Base-by-base conservation (phyloP, 2,888 invertebrate genomes). In the Pterostichus madidus region DNA sequence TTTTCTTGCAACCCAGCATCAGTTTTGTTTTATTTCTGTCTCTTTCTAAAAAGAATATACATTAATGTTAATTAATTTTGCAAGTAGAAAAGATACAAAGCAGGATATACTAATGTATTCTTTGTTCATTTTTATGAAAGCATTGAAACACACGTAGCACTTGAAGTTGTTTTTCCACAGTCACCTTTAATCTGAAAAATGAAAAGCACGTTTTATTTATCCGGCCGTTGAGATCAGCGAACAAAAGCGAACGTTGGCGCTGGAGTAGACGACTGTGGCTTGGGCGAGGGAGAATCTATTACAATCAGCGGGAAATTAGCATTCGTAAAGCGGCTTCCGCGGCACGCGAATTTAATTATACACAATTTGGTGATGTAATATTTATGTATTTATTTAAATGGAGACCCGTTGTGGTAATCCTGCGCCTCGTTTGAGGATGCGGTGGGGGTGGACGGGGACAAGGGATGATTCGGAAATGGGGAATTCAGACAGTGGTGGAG, bases 351-450 rank as follows among this genome's bases (percentile, higher is more conserved):
- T 90, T 89, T 90, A 89, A 90, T 90, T 90, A 89, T 89, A 90
- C 89, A 89, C 89, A 89, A 89, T 89, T 89, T 89, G 87, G 88
- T 87, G 90, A 90, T 90, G 90, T 90, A 89, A 90, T 90, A 90
- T 90, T 90, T 90, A 90, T 90, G 90, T 90, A 90, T 90, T 90
- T 90, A 90, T 90, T 90, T 90, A 90, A 90, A 90, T 90, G 89
- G 88, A 64, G 64, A 76, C 76, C 75, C 83, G 61, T 77, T 87
- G 89, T 90, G 90, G 90, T 90, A 90, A 90, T 90, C 89, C 89
- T 87, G 0, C 61, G 53, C 64, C 64, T 52, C 52, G 76, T 83
- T 80, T 81, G 75, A 32, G 81, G 80, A 46, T 64, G n/a, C 35
- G n/a, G 64, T n/a, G 64, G 13, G 52, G 52, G 52, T 52, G 52